Evolutionary conservation across 2,797 vertebrate genomes (phyloP).

Genomic region (Bradypodion ventrale): DNA sequence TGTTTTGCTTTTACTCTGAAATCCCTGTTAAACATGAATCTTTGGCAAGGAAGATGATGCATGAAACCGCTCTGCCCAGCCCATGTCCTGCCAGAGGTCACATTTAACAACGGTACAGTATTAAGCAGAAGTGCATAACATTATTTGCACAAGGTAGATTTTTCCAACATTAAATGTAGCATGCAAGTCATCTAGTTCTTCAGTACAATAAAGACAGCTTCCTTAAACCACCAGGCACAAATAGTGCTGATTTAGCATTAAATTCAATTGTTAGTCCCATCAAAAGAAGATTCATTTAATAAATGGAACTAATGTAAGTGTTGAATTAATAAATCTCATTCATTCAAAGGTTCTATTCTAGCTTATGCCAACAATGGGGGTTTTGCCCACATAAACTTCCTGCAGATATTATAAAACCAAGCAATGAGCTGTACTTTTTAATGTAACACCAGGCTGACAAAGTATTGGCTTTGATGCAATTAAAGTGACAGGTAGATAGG

Average conservation of each 20-base stretch:
- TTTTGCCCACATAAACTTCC: too few species aligned
- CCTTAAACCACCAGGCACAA: background rate
- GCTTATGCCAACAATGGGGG: too few species aligned
- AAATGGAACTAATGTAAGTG: too few species aligned
- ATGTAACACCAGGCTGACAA: background rate
- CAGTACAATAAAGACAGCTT: background rate
- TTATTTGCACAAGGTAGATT: background rate
- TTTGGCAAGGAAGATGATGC: background rate
- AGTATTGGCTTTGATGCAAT: background rate
- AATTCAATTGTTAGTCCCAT: too few species aligned
- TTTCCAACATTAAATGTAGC: background rate
- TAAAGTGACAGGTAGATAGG: background rate
- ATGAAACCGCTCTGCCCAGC: background rate
- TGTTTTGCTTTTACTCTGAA: background rate
- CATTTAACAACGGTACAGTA: background rate
- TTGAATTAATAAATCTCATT: too few species aligned
- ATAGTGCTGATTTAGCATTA: background rate
- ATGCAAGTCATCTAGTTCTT: background rate
- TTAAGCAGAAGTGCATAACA: background rate
- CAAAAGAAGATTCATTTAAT: too few species aligned
- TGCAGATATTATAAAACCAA: background rate
- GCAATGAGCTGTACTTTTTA: background rate
- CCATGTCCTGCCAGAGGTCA: background rate
- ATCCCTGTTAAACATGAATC: background rate
- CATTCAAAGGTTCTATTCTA: too few species aligned